These are phyloP conservation scores for Drosophila borborema DNA, from an alignment of 2,888 invertebrate species.

Conservation along the genomic window DNA sequence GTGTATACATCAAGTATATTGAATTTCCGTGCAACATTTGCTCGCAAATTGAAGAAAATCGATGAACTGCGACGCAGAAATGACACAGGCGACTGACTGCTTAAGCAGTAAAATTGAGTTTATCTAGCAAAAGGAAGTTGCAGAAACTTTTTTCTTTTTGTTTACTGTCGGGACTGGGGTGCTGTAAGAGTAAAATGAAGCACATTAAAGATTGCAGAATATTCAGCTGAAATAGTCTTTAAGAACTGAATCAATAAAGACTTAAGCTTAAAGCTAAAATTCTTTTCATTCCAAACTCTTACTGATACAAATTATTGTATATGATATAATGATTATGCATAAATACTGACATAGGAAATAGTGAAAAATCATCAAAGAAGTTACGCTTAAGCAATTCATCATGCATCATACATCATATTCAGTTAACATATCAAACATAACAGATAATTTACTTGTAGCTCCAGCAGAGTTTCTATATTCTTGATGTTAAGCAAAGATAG, in stretches of 20 bases:
- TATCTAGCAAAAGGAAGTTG: background rate
- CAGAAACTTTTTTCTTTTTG: slow-evolving; percentile 1
- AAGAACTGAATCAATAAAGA: background rate
- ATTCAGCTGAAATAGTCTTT: background rate
- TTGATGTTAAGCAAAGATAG: background rate
- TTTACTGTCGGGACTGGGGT: background rate
- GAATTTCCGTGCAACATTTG: slow-evolving; percentile 20
- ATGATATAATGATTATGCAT: too few species aligned
- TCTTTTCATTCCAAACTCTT: background rate
- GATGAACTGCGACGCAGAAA: slow-evolving; percentile 58
- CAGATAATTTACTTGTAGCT: background rate
- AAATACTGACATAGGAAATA: too few species aligned
- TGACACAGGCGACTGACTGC: slow-evolving; percentile 15
- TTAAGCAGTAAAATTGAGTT: background rate
- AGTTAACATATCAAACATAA: background rate
- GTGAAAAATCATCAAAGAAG: background rate
- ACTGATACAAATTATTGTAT: too few species aligned
- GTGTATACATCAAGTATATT: slow-evolving; percentile 21
- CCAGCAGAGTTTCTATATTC: background rate
- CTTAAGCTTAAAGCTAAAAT: background rate
- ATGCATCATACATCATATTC: background rate
- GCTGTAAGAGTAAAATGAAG: background rate
- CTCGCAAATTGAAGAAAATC: slow-evolving; percentile 54
- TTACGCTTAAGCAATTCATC: background rate
- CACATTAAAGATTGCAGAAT: background rate